Evolutionary conservation across 2,888 invertebrate genomes (phyloP).

Genomic region (Gisinianus flammeolus): DNA sequence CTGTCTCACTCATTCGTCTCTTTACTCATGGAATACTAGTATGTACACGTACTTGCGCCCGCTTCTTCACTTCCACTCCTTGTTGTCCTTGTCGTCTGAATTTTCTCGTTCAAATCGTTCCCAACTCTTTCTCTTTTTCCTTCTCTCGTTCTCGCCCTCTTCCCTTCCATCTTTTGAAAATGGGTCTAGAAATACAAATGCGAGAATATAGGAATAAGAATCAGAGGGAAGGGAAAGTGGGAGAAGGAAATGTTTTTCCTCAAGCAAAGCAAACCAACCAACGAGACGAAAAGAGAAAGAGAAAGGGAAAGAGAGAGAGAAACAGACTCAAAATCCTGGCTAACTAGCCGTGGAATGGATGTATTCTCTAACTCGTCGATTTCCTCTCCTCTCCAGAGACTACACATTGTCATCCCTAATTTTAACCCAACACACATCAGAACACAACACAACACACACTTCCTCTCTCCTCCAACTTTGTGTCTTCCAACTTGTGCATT

Average conservation of each 20-base stretch:
- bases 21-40: too few species aligned
- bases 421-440: neutral
- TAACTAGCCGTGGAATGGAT: slow-evolving; percentile 14
- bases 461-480: neutral
- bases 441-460: neutral
- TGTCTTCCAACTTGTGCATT: neutral
- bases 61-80: neutral
- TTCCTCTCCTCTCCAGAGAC: neutral
- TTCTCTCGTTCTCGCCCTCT: neutral
- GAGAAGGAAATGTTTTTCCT: neutral
- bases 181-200: too few species aligned
- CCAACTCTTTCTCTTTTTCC: neutral
- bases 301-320: neutral
- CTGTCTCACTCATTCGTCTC: too few species aligned
- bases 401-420: neutral
- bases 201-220: too few species aligned
- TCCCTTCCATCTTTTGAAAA: neutral
- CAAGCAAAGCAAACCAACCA: too few species aligned
- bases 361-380: slow-evolving; percentile 12
- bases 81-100: neutral
- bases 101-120: neutral
- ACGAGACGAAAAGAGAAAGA: neutral
- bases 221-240: too few species aligned
- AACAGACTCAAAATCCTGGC: neutral
- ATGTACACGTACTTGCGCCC: too few species aligned